phyloP scores from a whole-genome alignment of 1,140 invertebrate genomes.

The Argopecten irradians region DNA sequence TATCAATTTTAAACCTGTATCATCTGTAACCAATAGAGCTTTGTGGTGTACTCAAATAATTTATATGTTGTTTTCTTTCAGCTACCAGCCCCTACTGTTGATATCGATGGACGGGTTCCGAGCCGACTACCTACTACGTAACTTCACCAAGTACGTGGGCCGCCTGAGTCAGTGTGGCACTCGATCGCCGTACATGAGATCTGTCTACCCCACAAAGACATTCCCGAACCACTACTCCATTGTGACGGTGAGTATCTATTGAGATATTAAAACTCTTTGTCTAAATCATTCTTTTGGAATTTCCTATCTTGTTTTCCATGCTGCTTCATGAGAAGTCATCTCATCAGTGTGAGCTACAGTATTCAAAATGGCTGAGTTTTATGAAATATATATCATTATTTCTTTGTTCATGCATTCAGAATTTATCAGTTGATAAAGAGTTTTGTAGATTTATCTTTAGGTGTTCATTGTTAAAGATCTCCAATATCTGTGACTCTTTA shows the following conservation, averaged over 20 bases:
- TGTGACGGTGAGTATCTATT: slow-evolving; percentile 79
- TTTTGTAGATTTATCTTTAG: too few species aligned
- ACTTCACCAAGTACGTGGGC: slow-evolving; percentile 79
- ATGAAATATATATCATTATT: too few species aligned
- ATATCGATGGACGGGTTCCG: slow-evolving; percentile 86
- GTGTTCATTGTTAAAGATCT: too few species aligned
- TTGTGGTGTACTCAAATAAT: not conserved
- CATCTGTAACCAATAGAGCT: not conserved
- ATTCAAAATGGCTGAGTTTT: too few species aligned
- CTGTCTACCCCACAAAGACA: slow-evolving; percentile 86
- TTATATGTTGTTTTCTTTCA: slow-evolving; percentile 74
- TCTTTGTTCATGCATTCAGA: too few species aligned
- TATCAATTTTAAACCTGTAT: not conserved
- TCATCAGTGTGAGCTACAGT: too few species aligned
- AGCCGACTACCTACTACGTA: slow-evolving; percentile 81
- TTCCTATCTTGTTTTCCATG: too few species aligned
- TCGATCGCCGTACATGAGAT: slow-evolving; percentile 81
- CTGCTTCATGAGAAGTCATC: too few species aligned
- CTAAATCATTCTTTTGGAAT: too few species aligned
- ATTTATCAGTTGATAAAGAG: too few species aligned
- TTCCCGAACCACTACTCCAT: slow-evolving; percentile 89
- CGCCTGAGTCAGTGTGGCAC: slow-evolving; percentile 80
- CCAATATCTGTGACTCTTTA: too few species aligned
- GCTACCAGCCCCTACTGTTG: slow-evolving; percentile 78
- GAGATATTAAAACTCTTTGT: not conserved